Base-by-base conservation (phyloP, 2,113 vertebrate genomes). In the Bombycilla garrulus region DNA sequence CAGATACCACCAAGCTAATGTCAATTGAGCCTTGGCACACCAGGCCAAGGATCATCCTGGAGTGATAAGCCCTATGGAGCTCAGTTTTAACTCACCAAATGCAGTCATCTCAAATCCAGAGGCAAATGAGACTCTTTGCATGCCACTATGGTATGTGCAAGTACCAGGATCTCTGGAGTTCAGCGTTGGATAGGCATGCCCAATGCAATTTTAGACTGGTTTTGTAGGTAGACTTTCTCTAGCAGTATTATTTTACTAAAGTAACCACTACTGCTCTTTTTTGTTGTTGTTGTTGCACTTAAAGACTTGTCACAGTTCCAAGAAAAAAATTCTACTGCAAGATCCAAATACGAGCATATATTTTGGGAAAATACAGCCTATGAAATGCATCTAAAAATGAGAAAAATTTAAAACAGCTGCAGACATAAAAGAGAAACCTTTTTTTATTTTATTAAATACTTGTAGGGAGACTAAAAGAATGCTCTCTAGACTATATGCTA, bases 161-260 rank as follows among this genome's bases (percentile, higher is more conserved):
- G 28, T n/a, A 57, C 7, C 1, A 3, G 42, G 28, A 48, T 54
- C 25, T 72, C 60, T 90, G 66, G 15, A 70, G 42, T 61, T 8
- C 45, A n/a, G 26, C 2, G 0, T 9, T 23, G 12, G 35, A 57
- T 0, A 53, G 6, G 28, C 10, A 44, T 40, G 10, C 4, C 3
- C 18, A 79, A 23, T 20, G 18, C 14, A 58, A 38, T 5, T 33
- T 71, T 44, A 71, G 20, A 6, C 16, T 71, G 16, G 3, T 38
- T 62, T 73, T 70, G 11, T 51, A 60, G 44, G 23, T 21, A 42
- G 3, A 57, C 11, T 57, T 67, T 58, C 47, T 40, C 29, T 42
- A 66, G 4, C 11, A 72, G 11, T 25, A 40, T 40, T 15, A 18
- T 65, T 93, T 66, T 58, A 50, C 24, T 6, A 44, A 61, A 77